Conservation (phyloP, 2,797 vertebrate species). For the Mormyrops attenuatus region DNA sequence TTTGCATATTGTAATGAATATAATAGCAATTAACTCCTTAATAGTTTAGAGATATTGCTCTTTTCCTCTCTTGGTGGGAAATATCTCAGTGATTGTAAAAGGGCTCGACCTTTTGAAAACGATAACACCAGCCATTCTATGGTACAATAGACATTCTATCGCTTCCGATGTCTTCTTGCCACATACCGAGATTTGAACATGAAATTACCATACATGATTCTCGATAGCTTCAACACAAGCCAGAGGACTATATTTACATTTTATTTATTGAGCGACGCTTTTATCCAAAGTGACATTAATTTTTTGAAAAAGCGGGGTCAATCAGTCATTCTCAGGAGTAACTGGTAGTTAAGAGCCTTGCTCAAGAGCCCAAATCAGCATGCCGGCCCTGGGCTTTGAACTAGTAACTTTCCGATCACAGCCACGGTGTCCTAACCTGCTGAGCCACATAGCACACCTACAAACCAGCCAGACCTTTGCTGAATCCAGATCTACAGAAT, state of each 20-base stretch:
- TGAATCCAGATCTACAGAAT: neutral
- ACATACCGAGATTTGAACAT: neutral
- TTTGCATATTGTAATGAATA: conserved; percentile 32
- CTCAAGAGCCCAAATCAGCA: neutral
- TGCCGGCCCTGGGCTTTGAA: neutral
- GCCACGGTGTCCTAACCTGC: neutral
- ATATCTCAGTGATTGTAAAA: conserved; percentile 5
- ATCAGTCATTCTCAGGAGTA: neutral
- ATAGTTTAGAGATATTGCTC: conserved; percentile 24
- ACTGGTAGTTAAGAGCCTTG: neutral
- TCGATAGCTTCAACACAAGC: neutral
- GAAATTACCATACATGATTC: neutral
- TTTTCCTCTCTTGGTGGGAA: conserved; percentile 1
- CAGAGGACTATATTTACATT: neutral
- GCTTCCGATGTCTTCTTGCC: neutral
- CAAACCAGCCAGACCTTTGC: neutral
- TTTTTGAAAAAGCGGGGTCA: neutral
- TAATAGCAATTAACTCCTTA: conserved; percentile 31
- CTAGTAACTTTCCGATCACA: neutral
- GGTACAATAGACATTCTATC: neutral
- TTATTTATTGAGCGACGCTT: neutral
- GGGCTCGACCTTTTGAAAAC: neutral
- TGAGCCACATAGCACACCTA: neutral
- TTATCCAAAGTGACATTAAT: neutral
- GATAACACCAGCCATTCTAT: neutral